A percentile compares a stretch with the other conserved stretches of the same genome.
Conservation (phyloP, 1,140 invertebrate species). For the Drosophila lacteicornis region DNA sequence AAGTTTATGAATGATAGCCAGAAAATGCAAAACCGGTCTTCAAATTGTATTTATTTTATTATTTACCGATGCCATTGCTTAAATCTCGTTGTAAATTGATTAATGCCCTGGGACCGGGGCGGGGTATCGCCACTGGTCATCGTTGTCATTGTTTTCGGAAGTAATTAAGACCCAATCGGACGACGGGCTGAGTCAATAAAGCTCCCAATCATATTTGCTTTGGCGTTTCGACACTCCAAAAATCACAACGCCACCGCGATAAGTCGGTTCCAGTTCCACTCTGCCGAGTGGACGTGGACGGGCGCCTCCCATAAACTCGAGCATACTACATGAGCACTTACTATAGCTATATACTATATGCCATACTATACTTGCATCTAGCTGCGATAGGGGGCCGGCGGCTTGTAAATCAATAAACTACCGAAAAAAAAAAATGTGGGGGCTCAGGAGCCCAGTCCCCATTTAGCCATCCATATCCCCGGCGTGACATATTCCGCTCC, state of each 20-base stretch:
- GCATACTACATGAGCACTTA: constrained; percentile 13
- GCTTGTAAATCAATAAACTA: constrained; percentile 83
- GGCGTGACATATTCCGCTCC: constrained; percentile 61
- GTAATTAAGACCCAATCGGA: constrained; percentile 80
- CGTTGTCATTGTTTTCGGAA: constrained; percentile 79
- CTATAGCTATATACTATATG: background rate
- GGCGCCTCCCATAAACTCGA: constrained; percentile 39
- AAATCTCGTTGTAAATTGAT: constrained; percentile 70
- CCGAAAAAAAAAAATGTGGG: constrained; percentile 51
- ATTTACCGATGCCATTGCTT: constrained; percentile 54
- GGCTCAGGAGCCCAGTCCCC: constrained; percentile 3
- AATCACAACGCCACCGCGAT: constrained; percentile 74
- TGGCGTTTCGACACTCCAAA: constrained; percentile 81
- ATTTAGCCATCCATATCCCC: constrained; percentile 43
- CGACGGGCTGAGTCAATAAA: constrained; percentile 62
- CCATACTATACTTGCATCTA: constrained; percentile 32
- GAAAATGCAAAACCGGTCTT: constrained; percentile 62
- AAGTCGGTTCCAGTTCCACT: constrained; percentile 55
- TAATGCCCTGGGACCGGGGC: constrained; percentile 38
- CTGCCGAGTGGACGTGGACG: constrained; percentile 61
- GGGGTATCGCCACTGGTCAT: constrained; percentile 58
- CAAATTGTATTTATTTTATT: constrained; percentile 65
- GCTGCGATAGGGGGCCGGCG: constrained; percentile 49
- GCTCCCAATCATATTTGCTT: constrained; percentile 80
- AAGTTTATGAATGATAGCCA: constrained; percentile 80